Evolutionary conservation across 2,113 vertebrate genomes (phyloP), one percentile per base, ranked within the genome.

Genomic region (Phaethon lepturus): DNA sequence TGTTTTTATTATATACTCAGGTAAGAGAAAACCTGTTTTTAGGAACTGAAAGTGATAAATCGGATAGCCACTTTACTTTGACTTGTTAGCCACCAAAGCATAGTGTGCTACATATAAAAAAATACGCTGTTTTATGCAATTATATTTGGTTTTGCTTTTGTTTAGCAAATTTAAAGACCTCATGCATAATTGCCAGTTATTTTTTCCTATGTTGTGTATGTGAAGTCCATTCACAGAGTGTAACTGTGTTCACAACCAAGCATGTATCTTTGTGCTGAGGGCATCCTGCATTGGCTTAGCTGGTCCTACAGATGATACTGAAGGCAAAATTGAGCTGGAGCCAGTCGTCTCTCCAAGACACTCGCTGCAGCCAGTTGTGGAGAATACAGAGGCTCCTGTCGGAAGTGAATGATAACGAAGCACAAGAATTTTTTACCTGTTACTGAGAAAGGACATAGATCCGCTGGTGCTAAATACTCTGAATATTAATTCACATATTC

Each of bases 1-100:
- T 42, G 15, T 68, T 93, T 90, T 88, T 90, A 73, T 92, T 88
- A 22, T 63, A 11, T 73, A 95, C n/a, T 91, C 59, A 59, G 88
- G 35, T 90, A 86, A 72, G 31, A 81, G 78, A 86, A 92, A 73
- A 86, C n/a, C 50, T 88, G 35, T 0, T 66, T 90, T 28, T 80
- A 77, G 75, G n/a, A 83, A 40, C 60, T 35, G 26, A 14, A 72
- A 79, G 45, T 56, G 20, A 58, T 88, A 45, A 73, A 88, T 76
- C 44, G 50, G 52, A 19, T 55, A 18, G 33, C 58, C 35, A 10
- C 52, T 81, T 76, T 26, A 23, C n/a, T 92, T 78, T 8, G 62
- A n/a, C 10, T 80, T 73, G 8, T 24, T 86, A n/a, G 24, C 79
- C 71, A 73, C 35, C 63, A 49, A 76, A 66, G 35, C 50, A 11